These are phyloP conservation scores for Aleiodes leptofemur DNA, from an alignment of 2,888 invertebrate species.

Conservation along the genomic window DNA sequence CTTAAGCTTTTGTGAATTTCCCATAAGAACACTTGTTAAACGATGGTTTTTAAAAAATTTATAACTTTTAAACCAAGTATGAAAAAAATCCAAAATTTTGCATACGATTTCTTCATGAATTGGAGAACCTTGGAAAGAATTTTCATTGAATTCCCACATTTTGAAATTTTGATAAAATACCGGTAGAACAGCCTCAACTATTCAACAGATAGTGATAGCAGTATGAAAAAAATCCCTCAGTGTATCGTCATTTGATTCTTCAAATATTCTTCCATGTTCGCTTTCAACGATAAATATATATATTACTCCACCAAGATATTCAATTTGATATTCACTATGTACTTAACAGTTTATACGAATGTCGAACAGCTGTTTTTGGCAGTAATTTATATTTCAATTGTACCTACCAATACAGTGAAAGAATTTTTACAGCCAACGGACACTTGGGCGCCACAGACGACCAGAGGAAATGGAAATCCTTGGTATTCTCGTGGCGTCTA, in stretches of 20 bases:
- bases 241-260: not conserved
- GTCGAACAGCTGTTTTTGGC: constrained; percentile 24
- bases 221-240: no score
- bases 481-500: constrained; percentile 40
- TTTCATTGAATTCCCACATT: no score
- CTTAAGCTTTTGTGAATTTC: no score
- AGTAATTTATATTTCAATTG: constrained; percentile 30
- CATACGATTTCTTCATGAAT: no score
- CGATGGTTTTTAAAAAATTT: no score
- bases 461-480: constrained; percentile 27
- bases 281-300: constrained; percentile 7
- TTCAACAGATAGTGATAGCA: no score
- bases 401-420: not conserved
- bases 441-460: constrained; percentile 22
- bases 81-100: no score
- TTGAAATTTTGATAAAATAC: no score
- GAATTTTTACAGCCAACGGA: constrained; percentile 20
- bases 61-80: no score
- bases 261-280: not conserved
- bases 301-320: not conserved
- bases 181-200: no score
- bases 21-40: no score
- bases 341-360: constrained; percentile 7
- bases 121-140: no score
- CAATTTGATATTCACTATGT: constrained; percentile 6